A percentile compares a stretch with the other conserved stretches of the same genome.
These are phyloP conservation scores for Habroteleia sp. DNA, from an alignment of 2,888 invertebrate genomes.

Conservation along the genomic window DNA sequence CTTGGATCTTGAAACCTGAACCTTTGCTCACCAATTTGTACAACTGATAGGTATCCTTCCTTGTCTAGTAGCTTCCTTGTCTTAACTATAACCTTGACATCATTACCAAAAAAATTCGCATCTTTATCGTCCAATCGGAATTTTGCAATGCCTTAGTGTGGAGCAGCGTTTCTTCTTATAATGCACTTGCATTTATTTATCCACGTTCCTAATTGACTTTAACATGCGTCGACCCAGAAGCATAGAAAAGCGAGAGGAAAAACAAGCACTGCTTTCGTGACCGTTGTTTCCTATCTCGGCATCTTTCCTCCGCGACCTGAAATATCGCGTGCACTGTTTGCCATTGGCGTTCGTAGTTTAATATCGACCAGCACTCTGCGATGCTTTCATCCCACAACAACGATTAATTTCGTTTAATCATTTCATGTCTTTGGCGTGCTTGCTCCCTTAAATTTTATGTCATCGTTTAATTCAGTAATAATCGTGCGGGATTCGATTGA, in stretches of 20 bases:
- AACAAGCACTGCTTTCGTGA: conserved; percentile 73
- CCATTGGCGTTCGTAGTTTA: conserved; percentile 71
- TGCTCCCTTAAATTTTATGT: conserved; percentile 9
- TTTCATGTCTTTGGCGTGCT: conserved; percentile 26
- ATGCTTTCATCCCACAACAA: conserved; percentile 46
- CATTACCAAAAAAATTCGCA: conserved; percentile 21
- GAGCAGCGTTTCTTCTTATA: conserved; percentile 21
- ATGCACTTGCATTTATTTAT: conserved; percentile 51
- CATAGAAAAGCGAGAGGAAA: conserved; percentile 63
- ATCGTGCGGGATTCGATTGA: too few relatives aligned
- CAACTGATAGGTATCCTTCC: not conserved
- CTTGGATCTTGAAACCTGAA: too few relatives aligned
- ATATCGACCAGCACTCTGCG: conserved; percentile 72
- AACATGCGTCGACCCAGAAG: conserved; percentile 52
- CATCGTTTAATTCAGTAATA: not conserved
- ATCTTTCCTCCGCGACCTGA: conserved; percentile 74
- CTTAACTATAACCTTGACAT: conserved; percentile 43
- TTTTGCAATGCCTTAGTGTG: conserved; percentile 15
- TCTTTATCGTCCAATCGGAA: conserved; percentile 40
- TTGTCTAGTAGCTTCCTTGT: conserved; percentile 27
- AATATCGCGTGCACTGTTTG: conserved; percentile 78
- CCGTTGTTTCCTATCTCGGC: conserved; percentile 76
- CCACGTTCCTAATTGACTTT: conserved; percentile 40
- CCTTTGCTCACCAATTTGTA: conserved; percentile 6
- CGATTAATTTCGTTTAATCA: conserved; percentile 48